Evolutionary conservation across 37 sponge, comb jelly and placozoan genomes (phyloP).

Genomic region (Ephydatia muelleri): DNA sequence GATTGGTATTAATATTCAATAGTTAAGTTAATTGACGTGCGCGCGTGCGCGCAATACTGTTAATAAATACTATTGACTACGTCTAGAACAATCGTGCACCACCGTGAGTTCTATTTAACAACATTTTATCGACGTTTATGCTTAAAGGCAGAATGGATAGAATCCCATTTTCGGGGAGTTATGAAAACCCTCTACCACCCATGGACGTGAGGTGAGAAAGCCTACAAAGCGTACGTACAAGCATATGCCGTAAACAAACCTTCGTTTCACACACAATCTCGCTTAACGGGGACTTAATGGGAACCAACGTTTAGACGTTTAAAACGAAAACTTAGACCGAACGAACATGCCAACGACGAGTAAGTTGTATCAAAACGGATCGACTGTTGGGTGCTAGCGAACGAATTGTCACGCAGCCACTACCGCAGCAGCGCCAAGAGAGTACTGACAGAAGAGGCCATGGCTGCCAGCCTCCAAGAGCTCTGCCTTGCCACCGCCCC

Average conservation of each 20-base stretch:
- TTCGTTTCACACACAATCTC: not conserved
- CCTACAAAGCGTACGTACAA: no score
- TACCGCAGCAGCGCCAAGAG: constrained; percentile 19
- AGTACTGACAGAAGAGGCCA: constrained; percentile 43
- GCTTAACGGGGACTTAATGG: no score
- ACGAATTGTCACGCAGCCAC: not conserved
- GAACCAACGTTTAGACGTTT: not conserved
- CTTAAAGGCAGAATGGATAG: not conserved
- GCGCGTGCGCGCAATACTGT: no score
- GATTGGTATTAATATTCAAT: no score
- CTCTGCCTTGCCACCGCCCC: constrained; percentile 19
- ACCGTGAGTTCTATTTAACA: no score
- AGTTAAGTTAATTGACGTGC: no score
- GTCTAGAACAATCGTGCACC: no score
- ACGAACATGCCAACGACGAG: not conserved
- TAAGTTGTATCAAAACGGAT: not conserved
- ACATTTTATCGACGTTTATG: not conserved
- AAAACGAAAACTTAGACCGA: not conserved
- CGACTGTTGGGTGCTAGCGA: not conserved
- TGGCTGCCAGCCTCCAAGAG: constrained; percentile 39
- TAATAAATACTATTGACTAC: no score
- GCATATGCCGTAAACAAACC: no score
- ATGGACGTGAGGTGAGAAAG: not conserved
- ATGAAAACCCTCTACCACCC: not conserved
- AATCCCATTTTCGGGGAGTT: not conserved